Percentiles rank a stretch among this genome's conserved stretches.
Evolutionary conservation across 1,140 invertebrate species (phyloP).

Genomic region (Sipha flava): DNA sequence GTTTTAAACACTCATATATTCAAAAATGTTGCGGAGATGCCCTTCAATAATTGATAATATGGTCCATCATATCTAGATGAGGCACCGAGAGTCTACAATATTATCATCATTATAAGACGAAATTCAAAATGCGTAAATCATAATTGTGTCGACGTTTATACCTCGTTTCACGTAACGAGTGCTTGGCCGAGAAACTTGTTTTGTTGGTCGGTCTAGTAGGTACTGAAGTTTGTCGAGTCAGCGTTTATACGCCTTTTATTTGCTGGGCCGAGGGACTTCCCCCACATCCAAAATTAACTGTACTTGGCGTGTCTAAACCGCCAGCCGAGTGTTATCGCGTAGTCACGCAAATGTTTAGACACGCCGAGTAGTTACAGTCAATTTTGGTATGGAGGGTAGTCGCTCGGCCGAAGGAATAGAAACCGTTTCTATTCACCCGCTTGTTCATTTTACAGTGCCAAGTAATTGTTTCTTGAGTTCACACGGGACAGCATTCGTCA

Average conservation of each 20-base stretch:
- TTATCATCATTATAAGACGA: too few species aligned
- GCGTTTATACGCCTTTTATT: background rate
- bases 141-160: too few species aligned
- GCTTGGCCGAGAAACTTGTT: too few species aligned
- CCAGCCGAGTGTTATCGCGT: background rate
- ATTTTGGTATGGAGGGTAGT: background rate
- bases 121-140: too few species aligned
- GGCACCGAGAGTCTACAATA: too few species aligned
- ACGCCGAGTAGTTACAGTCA: background rate
- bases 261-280: background rate
- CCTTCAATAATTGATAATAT: too few species aligned
- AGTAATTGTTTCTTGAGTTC: too few species aligned
- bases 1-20: too few species aligned
- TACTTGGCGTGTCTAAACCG: background rate
- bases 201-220: background rate
- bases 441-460: background rate
- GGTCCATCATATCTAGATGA: too few species aligned
- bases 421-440: background rate
- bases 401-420: background rate
- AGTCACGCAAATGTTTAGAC: background rate
- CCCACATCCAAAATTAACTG: background rate
- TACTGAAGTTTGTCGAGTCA: background rate
- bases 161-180: too few species aligned
- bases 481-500: too few species aligned
- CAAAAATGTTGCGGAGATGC: too few species aligned